A percentile compares a stretch with the other conserved stretches of the same genome.
Conservation (phyloP, 2,888 invertebrate genomes). For the Tribolium freemani region DNA sequence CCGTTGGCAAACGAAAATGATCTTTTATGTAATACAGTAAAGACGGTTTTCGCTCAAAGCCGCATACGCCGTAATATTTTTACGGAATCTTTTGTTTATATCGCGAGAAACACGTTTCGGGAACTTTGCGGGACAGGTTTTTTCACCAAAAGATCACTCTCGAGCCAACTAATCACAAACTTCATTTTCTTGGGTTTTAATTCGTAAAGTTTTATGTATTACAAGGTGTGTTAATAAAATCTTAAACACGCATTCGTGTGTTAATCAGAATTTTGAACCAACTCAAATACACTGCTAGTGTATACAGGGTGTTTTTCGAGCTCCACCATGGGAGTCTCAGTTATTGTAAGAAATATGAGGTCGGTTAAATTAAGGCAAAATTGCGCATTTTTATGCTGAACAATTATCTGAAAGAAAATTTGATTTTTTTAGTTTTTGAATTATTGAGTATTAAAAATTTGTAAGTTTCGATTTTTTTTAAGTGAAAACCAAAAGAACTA, state of each 20-base stretch:
- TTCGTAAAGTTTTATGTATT: neutral
- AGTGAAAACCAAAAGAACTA: no score
- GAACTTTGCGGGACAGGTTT: neutral
- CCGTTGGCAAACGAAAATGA: conserved; percentile 64
- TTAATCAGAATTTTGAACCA: neutral
- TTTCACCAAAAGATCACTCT: neutral
- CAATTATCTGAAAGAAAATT: no score
- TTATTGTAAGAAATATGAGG: no score
- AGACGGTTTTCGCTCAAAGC: conserved; percentile 66
- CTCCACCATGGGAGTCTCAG: no score
- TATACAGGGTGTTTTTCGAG: no score
- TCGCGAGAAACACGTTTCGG: conserved; percentile 22
- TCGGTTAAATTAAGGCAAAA: no score
- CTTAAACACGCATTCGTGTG: neutral
- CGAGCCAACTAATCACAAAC: neutral
- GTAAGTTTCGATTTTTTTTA: no score
- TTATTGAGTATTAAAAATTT: no score
- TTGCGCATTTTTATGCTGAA: no score
- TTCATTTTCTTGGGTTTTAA: neutral
- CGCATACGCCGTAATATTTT: conserved; percentile 41
- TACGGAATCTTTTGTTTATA: conserved; percentile 56
- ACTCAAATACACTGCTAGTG: no score
- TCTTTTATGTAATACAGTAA: conserved; percentile 65
- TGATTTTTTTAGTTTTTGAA: no score
- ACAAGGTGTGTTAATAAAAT: neutral